Conservation (phyloP, 1,140 invertebrate species). For the Augochlora pura region DNA sequence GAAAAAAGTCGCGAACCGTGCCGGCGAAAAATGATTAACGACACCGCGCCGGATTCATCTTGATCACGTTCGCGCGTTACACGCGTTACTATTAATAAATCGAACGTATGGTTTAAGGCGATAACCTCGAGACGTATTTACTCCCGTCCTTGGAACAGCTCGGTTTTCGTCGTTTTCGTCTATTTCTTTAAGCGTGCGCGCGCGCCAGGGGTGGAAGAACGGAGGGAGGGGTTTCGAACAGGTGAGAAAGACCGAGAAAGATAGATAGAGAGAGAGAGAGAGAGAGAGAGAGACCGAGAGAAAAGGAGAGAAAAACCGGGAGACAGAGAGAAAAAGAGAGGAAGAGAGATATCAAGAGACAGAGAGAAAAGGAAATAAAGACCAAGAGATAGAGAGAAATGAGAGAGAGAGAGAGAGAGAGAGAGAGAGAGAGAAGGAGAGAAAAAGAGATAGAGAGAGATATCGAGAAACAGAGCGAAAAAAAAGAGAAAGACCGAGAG, state of each 20-base stretch:
- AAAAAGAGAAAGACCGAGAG: too few relatives aligned
- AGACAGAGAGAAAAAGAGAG: background rate
- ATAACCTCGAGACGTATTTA: slow-evolving; percentile 46
- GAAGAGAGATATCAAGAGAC: too few relatives aligned
- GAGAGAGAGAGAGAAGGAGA: too few relatives aligned
- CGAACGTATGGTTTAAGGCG: slow-evolving; percentile 17
- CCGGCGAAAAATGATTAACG: background rate
- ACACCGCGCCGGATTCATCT: background rate
- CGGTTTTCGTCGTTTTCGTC: slow-evolving; percentile 6
- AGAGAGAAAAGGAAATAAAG: too few relatives aligned
- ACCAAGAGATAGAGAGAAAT: too few relatives aligned
- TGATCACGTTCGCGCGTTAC: slow-evolving; percentile 12
- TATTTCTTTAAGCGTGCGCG: background rate
- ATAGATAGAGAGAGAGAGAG: too few relatives aligned
- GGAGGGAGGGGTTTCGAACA: too few relatives aligned
- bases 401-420: too few relatives aligned
- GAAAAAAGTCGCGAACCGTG: background rate
- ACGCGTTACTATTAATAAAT: slow-evolving; percentile 20
- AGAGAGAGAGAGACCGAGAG: too few relatives aligned
- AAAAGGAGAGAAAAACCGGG: too few relatives aligned
- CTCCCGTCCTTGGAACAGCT: slow-evolving; percentile 32
- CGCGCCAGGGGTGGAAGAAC: background rate
- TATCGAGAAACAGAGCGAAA: too few relatives aligned
- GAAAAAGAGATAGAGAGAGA: too few relatives aligned
- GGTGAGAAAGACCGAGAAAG: background rate